Percentiles rank a stretch among this genome's conserved stretches.
phyloP scores from a whole-genome alignment of 53 echinoderm and acorn worm genomes.

The Holothuria scabra region DNA sequence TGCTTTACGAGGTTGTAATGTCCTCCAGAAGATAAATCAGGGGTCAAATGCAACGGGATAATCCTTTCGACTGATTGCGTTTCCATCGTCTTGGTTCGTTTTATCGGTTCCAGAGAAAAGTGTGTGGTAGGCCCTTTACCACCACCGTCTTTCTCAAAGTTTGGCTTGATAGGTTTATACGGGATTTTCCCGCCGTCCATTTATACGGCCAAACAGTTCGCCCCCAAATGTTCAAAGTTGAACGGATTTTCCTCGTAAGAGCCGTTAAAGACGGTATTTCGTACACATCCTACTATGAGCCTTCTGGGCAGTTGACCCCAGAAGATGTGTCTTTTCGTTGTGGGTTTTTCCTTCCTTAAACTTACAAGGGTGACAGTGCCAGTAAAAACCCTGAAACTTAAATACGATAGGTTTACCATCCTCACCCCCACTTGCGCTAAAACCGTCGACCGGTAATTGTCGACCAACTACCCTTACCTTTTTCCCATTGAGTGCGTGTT shows the following conservation, averaged over 20 bases:
- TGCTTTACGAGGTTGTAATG: conserved; percentile 39
- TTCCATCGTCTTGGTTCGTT: conserved; percentile 57
- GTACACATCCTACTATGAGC: conserved; percentile 57
- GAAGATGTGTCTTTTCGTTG: conserved; percentile 65
- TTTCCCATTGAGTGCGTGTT: too few species aligned
- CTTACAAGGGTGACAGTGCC: too few species aligned
- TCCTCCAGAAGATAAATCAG: conserved; percentile 55
- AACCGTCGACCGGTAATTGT: conserved; percentile 47
- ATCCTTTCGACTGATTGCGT: conserved; percentile 60
- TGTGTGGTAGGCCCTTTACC: conserved; percentile 22
- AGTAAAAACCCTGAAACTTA: too few species aligned
- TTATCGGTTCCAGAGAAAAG: conserved; percentile 63
- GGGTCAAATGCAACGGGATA: conserved; percentile 57
- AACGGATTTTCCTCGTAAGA: conserved; percentile 56
- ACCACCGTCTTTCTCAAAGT: not conserved
- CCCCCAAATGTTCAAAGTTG: conserved; percentile 69
- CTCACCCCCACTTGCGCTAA: too few species aligned
- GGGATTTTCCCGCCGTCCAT: conserved; percentile 70
- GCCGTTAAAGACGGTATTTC: conserved; percentile 60
- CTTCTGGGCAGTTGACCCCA: conserved; percentile 67
- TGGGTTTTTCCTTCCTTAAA: too few species aligned
- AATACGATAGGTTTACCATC: too few species aligned
- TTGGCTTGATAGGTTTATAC: conserved; percentile 23
- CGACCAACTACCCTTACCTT: too few species aligned
- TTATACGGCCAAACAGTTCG: conserved; percentile 42